These are phyloP conservation scores for Colistium nudipinnis DNA, from an alignment of 2,113 vertebrate species.

Conservation along the genomic window DNA sequence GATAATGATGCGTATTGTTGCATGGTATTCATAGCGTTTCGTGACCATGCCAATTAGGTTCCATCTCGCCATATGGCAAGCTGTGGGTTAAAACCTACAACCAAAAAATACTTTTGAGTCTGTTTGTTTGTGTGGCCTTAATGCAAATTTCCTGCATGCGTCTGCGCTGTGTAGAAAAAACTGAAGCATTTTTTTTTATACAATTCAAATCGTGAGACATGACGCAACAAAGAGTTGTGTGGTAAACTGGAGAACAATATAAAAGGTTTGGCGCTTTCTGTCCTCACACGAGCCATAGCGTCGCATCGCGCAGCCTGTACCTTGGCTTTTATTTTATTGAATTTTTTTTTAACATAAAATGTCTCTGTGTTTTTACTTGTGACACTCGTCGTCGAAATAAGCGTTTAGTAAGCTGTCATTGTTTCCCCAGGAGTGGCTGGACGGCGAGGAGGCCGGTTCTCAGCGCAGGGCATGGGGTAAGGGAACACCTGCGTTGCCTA, in stretches of 20 bases:
- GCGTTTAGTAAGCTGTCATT: slow-evolving; percentile 8
- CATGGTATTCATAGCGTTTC: background rate
- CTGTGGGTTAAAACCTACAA: no score
- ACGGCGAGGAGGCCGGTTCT: slow-evolving; percentile 93
- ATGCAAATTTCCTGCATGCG: no score
- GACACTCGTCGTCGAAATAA: slow-evolving; percentile 67
- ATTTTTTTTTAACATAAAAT: background rate
- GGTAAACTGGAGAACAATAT: no score
- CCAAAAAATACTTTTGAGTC: no score
- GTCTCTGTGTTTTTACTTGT: slow-evolving; percentile 4
- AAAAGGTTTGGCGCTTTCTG: no score
- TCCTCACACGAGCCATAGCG: no score
- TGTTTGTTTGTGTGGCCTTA: background rate
- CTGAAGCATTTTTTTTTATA: no score
- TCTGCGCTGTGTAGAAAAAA: no score
- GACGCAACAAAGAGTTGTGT: no score
- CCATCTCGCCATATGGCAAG: no score
- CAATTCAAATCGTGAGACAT: no score
- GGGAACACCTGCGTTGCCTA: slow-evolving; percentile 73
- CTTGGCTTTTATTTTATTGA: background rate
- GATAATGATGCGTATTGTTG: background rate
- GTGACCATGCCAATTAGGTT: background rate
- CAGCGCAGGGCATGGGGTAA: slow-evolving; percentile 99
- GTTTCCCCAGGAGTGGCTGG: slow-evolving; percentile 59
- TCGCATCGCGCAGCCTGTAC: background rate